A percentile compares a stretch with the other conserved stretches of the same genome.
Evolutionary conservation across 2,797 vertebrate species (phyloP).

Genomic region (Arrhamphus sclerolepis): DNA sequence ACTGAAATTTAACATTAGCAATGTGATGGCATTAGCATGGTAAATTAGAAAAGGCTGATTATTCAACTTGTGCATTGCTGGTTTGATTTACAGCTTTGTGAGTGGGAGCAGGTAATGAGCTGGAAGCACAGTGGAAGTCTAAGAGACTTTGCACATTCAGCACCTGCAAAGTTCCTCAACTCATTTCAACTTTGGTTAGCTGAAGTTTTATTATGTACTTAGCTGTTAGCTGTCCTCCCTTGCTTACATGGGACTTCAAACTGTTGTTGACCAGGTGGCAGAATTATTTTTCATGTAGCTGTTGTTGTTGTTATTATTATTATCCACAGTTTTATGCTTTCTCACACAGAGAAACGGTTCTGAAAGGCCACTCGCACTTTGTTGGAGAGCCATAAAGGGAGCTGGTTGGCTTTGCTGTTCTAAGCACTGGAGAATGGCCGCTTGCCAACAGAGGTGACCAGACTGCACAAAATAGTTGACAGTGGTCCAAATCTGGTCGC

Average conservation of each 20-base stretch:
- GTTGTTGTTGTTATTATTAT: conserved; percentile 2
- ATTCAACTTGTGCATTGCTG: conserved; percentile 9
- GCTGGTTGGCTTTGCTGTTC: conserved; percentile 44
- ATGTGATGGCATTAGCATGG: conserved; percentile 27
- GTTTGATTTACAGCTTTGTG: background rate
- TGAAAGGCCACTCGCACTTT: conserved; percentile 14
- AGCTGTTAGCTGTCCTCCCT: background rate
- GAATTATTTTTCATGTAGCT: background rate
- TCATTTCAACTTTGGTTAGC: background rate
- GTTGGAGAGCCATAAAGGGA: conserved; percentile 10
- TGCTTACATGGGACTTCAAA: background rate
- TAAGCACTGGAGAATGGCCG: conserved; percentile 33
- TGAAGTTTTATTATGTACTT: background rate
- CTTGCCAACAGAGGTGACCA: conserved; percentile 48
- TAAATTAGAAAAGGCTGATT: conserved; percentile 22
- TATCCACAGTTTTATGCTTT: conserved; percentile 4
- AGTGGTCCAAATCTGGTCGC: conserved; percentile 60
- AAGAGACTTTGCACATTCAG: no score
- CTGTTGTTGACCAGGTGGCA: background rate
- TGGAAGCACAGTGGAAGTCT: background rate
- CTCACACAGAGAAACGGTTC: conserved; percentile 22
- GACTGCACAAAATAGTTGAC: conserved; percentile 56
- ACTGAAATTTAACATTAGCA: conserved; percentile 43
- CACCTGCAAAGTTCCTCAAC: no score
- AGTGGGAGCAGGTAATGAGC: background rate